Conservation (phyloP, 2,888 invertebrate genomes). For the Cepaea hortensis region DNA sequence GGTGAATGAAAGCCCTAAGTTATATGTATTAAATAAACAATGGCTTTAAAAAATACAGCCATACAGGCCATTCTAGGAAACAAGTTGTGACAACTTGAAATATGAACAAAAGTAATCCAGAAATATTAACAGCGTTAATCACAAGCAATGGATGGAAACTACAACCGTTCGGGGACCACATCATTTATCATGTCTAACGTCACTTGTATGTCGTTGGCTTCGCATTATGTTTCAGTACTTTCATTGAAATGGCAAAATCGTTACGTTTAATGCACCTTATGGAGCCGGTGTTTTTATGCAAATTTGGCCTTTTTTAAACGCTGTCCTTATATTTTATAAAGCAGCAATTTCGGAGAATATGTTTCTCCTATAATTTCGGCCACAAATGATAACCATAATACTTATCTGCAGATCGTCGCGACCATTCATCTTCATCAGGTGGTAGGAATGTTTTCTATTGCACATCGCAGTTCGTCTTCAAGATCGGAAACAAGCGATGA, state of each 20-base stretch:
- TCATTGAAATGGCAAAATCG: no score
- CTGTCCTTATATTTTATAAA: background rate
- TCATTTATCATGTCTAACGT: background rate
- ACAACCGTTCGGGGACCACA: background rate
- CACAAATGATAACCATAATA: background rate
- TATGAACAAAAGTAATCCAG: conserved; percentile 1
- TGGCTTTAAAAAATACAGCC: no score
- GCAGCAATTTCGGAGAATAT: background rate
- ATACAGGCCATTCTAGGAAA: background rate
- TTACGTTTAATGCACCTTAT: no score
- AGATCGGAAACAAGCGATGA: conserved; percentile 45
- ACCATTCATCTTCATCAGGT: conserved; percentile 10
- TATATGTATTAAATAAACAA: background rate
- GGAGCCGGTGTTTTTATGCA: no score
- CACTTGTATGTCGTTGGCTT: background rate
- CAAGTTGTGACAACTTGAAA: conserved; percentile 8
- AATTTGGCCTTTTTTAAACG: background rate
- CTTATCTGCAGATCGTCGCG: background rate
- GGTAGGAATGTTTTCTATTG: conserved; percentile 50
- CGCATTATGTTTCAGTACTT: no score
- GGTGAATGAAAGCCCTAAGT: conserved; percentile 28
- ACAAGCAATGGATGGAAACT: background rate
- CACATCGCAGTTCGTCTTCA: conserved; percentile 47
- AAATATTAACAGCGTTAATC: conserved; percentile 9
- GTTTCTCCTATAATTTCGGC: background rate